These are phyloP conservation scores for Altica lythri DNA, from an alignment of 2,888 invertebrate species.

Conservation along the genomic window DNA sequence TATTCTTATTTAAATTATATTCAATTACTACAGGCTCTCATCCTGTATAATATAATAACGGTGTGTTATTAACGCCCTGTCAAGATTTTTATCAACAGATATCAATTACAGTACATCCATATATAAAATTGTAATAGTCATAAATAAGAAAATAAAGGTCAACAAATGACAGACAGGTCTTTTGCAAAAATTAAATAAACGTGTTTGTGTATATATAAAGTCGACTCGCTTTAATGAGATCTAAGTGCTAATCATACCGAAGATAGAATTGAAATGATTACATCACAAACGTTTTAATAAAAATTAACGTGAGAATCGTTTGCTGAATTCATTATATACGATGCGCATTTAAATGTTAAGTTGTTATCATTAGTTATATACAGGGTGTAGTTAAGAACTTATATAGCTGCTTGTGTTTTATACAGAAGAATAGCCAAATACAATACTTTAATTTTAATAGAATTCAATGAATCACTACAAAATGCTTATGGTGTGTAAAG, in stretches of 20 bases:
- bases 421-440: not conserved
- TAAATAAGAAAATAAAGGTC: conserved; percentile 12
- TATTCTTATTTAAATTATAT: too few species aligned
- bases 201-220: too few species aligned
- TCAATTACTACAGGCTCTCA: too few species aligned
- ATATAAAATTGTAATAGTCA: too few species aligned
- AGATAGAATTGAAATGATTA: conserved; percentile 38
- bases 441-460: too few species aligned
- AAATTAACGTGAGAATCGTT: conserved; percentile 43
- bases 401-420: not conserved
- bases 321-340: conserved; percentile 27
- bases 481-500: too few species aligned
- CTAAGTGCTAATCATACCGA: conserved; percentile 27
- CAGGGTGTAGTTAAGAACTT: conserved; percentile 2
- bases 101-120: too few species aligned
- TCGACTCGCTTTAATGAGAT: conserved; percentile 16
- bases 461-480: too few species aligned
- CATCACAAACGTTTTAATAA: conserved; percentile 37
- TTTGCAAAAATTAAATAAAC: conserved; percentile 18
- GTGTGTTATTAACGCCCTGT: too few species aligned
- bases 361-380: conserved; percentile 15
- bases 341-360: conserved; percentile 21
- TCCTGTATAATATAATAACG: too few species aligned
- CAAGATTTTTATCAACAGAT: too few species aligned
- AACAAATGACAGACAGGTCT: conserved; percentile 7